These are phyloP conservation scores for Paradoxurus hermaphroditus DNA, from an alignment of 2,113 vertebrate genomes.

Conservation along the genomic window DNA sequence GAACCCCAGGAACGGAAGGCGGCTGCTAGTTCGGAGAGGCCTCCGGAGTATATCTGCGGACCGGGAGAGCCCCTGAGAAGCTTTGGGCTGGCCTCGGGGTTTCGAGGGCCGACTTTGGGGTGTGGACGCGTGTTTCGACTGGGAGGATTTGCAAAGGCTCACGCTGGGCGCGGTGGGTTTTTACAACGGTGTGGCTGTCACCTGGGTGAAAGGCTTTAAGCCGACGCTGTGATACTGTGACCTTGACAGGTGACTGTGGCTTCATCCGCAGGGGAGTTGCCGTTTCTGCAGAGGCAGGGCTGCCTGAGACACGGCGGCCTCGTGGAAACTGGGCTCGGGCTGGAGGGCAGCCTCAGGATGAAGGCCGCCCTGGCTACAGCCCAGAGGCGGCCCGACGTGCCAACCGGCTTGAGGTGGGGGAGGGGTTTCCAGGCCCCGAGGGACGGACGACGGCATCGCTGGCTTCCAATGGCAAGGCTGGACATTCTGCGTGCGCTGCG, in stretches of 20 bases:
- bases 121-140: neutral
- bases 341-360: neutral
- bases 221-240: neutral
- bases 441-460: neutral
- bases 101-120: neutral
- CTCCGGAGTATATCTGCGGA: neutral
- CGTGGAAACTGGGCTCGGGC: neutral
- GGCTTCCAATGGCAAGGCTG: neutral
- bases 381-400: neutral
- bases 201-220: neutral
- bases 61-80: neutral
- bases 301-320: neutral
- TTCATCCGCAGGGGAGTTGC: neutral
- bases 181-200: neutral
- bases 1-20: neutral
- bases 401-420: neutral
- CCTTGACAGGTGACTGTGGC: neutral
- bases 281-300: neutral
- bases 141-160: neutral
- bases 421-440: neutral
- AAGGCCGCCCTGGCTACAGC: neutral
- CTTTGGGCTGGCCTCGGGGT: neutral
- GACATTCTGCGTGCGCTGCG: neutral
- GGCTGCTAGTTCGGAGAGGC: neutral
- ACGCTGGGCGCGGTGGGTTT: neutral